phyloP scores from a whole-genome alignment of 2,797 vertebrate genomes.

The Coregonus ussuriensis region DNA sequence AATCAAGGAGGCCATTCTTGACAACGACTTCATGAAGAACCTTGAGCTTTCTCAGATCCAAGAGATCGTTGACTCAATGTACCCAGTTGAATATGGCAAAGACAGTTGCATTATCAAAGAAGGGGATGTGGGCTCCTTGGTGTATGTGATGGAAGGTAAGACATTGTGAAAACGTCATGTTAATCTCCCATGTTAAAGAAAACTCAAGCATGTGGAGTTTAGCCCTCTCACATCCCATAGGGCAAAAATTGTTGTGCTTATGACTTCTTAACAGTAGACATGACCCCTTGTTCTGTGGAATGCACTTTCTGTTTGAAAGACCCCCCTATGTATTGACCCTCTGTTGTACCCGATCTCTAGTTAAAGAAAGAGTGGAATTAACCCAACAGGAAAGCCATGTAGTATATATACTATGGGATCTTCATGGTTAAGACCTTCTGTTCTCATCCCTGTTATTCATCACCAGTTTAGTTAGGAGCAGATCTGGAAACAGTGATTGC shows the following conservation, averaged over 20 bases:
- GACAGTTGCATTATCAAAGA: constrained; percentile 97
- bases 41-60: constrained; percentile 96
- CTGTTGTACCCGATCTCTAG: neutral
- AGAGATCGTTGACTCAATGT: constrained; percentile 99
- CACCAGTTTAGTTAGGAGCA: neutral
- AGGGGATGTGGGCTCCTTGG: constrained; percentile 93
- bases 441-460: neutral
- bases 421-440: neutral
- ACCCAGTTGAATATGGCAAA: constrained; percentile 92
- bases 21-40: constrained; percentile 99
- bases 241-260: neutral
- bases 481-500: neutral
- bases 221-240: neutral
- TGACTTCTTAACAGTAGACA: neutral
- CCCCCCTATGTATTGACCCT: neutral
- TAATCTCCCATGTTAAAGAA: neutral
- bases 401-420: neutral
- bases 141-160: constrained; percentile 96
- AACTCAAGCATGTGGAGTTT: neutral
- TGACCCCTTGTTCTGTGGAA: neutral
- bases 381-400: neutral
- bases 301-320: neutral
- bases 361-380: neutral
- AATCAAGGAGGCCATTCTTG: constrained; percentile 94
- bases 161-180: neutral